phyloP scores from a whole-genome alignment of 1,140 invertebrate species.

The Rhagoletis pomonella region DNA sequence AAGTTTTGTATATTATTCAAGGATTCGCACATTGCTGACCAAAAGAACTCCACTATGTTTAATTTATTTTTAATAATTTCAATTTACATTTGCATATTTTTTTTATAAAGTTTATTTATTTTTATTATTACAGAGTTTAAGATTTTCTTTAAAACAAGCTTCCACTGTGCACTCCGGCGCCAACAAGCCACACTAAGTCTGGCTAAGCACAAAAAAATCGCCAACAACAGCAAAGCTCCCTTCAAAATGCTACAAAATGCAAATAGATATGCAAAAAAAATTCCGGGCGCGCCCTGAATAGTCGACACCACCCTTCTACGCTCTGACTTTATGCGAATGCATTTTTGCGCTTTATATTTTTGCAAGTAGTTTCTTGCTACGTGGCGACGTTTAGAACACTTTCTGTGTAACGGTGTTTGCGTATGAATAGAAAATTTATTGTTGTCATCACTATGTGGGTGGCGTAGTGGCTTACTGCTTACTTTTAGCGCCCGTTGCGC shows the following conservation, averaged over 20 bases:
- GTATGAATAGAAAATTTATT: slow-evolving; percentile 13
- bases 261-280: neutral
- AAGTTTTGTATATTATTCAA: too few relatives aligned
- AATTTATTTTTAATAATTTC: too few relatives aligned
- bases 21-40: too few relatives aligned
- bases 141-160: too few relatives aligned
- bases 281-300: neutral
- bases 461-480: too few relatives aligned
- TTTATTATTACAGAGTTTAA: too few relatives aligned
- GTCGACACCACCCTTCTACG: neutral
- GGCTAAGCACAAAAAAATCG: neutral
- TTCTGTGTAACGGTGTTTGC: neutral
- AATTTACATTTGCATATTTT: too few relatives aligned
- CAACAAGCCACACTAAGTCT: neutral
- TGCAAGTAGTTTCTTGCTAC: neutral
- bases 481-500: too few relatives aligned
- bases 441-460: neutral
- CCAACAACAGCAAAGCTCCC: neutral
- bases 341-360: slow-evolving; percentile 5
- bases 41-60: too few relatives aligned
- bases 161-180: neutral
- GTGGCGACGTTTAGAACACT: neutral
- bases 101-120: too few relatives aligned
- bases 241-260: neutral
- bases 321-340: neutral